Base-by-base conservation (phyloP, 2,797 vertebrate genomes). In the Peromyscus melanophrys region DNA sequence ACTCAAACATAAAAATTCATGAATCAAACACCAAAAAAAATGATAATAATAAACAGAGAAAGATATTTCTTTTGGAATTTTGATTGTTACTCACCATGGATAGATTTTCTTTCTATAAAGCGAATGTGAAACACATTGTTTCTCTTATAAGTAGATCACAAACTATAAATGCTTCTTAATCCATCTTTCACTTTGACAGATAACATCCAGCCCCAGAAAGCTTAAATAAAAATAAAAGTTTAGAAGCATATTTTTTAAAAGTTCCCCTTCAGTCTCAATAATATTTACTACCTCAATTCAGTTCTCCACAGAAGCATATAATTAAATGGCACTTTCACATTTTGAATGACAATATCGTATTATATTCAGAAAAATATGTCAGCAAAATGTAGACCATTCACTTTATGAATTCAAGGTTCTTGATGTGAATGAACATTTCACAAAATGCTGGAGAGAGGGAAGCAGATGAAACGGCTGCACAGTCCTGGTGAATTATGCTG, bases 401-500 rank as follows among this genome's bases (percentile, higher is more conserved):
- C 80, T 97, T 92, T 97, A 95, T 0, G 84, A 98, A 95, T 98
- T 98, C 96, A 97, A 95, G 87, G 9, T 97, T 92, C 92, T 96
- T 98, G 96, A 97, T 97, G 98, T 98, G 88, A 97, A 61, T 92
- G 76, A 98, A 96, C 92, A 81, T 85, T 97, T 97, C 96, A 90
- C 95, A 97, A 98, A 97, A 96, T 73, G 89, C 94, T 63, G 83
- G 92, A 97, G 96, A 75, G 61, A 96, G 76, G 69, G 85, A 97
- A 84, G 94, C 21, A 89, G 95, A 97, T 97, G 96, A 98, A 98
- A 97, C 57, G 98, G 97, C 80, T 93, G 57, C 94, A 97, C 97
- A 96, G 94, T 97, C 96, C 88, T 96, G 97, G 96, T 94, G 89
- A 93, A 95, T 96, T 95, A 89, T 71, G 84, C 27, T 98, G 98